A percentile compares a stretch with the other conserved stretches of the same genome.
Conservation (phyloP, 1,140 invertebrate species). For the Mesaphorura yosii region DNA sequence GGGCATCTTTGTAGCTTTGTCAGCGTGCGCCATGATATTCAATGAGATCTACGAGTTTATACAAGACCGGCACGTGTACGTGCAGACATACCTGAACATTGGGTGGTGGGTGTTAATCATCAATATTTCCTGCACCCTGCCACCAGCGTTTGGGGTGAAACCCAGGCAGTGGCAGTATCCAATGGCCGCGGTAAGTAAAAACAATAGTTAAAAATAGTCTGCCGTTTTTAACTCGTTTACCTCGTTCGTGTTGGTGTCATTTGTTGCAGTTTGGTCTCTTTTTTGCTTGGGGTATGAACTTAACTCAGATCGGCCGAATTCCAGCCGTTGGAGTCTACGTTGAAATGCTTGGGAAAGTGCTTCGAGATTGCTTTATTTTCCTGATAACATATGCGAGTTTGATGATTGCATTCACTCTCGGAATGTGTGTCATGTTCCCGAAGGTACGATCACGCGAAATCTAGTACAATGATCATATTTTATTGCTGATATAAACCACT, state of each 20-base stretch:
- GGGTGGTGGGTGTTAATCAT: slow-evolving; percentile 8
- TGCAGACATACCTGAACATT: slow-evolving; percentile 4
- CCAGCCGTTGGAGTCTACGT: slow-evolving; percentile 7
- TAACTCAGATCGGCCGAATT: slow-evolving; percentile 15
- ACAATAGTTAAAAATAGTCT: neutral
- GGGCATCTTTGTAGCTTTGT: neutral
- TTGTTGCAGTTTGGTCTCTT: slow-evolving; percentile 11
- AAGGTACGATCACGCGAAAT: slow-evolving; percentile 3
- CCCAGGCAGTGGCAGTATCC: slow-evolving; percentile 6
- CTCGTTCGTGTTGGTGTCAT: too few relatives aligned
- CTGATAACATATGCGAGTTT: slow-evolving; percentile 10
- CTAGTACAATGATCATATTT: neutral
- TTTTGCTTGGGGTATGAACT: slow-evolving; percentile 14
- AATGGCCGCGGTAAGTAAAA: slow-evolving; percentile 5
- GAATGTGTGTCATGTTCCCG: slow-evolving; percentile 21
- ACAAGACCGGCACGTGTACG: neutral
- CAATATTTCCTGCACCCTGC: neutral
- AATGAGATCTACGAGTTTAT: slow-evolving; percentile 12
- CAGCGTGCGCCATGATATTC: neutral
- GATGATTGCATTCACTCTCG: slow-evolving; percentile 15
- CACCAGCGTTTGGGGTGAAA: slow-evolving; percentile 7
- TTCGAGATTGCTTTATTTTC: slow-evolving; percentile 17
- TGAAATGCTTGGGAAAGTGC: slow-evolving; percentile 6
- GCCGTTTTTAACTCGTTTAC: too few relatives aligned
- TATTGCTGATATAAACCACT: too few relatives aligned